Conservation (phyloP, 1,140 invertebrate genomes). For the Scaptodrosophila lebanonensis region DNA sequence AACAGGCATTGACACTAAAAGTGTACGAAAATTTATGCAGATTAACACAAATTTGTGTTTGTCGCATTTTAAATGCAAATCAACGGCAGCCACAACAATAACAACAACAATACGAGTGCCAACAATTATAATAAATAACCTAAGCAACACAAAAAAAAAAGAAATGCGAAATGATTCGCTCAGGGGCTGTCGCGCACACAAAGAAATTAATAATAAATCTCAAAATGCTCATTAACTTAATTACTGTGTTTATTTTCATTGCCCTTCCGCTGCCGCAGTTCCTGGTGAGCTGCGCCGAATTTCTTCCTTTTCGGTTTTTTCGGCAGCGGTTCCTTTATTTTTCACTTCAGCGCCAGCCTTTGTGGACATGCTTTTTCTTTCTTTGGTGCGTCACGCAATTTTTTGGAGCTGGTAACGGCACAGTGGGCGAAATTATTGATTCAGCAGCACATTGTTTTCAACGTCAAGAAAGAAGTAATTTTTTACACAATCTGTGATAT, state of each 20-base stretch:
- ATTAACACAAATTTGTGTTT: slow-evolving; percentile 52
- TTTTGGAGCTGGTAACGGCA: slow-evolving; percentile 14
- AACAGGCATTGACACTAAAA: background rate
- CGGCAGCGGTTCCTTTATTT: slow-evolving; percentile 20
- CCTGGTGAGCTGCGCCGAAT: slow-evolving; percentile 13
- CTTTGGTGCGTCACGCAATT: slow-evolving; percentile 66
- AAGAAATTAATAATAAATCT: slow-evolving; percentile 76
- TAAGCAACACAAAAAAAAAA: no score
- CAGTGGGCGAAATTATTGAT: no score
- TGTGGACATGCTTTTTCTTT: slow-evolving; percentile 54
- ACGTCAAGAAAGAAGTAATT: no score
- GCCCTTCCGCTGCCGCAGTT: slow-evolving; percentile 59
- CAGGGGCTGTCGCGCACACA: slow-evolving; percentile 20
- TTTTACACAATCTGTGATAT: no score
- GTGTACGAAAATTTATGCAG: slow-evolving; percentile 30
- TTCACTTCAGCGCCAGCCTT: slow-evolving; percentile 2
- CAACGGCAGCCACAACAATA: slow-evolving; percentile 19
- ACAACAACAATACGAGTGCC: slow-evolving; percentile 25
- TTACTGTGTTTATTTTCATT: slow-evolving; percentile 76
- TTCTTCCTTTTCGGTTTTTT: slow-evolving; percentile 11
- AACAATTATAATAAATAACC: slow-evolving; percentile 67
- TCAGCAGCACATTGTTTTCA: no score
- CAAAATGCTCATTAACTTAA: slow-evolving; percentile 77
- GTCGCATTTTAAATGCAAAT: slow-evolving; percentile 62
- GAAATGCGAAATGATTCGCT: slow-evolving; percentile 53